Conservation (phyloP, 2,113 vertebrate genomes). For the Emydura subglobosa region DNA sequence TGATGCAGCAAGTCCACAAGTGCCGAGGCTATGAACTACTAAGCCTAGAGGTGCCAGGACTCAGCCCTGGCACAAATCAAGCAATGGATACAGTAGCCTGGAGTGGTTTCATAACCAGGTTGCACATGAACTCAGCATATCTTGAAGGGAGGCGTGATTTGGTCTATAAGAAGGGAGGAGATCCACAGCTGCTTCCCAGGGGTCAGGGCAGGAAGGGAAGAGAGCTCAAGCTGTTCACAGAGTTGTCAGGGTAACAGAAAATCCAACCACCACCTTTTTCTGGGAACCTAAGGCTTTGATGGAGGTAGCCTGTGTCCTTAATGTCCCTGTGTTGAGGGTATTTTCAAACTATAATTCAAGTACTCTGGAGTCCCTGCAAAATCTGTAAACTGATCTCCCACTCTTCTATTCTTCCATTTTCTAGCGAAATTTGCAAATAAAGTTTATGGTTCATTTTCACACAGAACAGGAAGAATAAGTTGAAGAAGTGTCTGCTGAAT, state of each 20-base stretch:
- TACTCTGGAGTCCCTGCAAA: background rate
- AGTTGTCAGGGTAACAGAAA: slow-evolving; percentile 19
- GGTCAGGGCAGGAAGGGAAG: slow-evolving; percentile 1
- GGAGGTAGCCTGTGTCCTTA: no score
- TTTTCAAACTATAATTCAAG: background rate
- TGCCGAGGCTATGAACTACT: no score
- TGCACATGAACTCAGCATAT: background rate
- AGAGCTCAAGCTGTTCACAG: background rate
- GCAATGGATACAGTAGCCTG: background rate
- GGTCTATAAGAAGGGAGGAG: background rate
- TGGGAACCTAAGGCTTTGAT: background rate
- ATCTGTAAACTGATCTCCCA: no score
- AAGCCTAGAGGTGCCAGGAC: no score
- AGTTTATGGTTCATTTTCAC: no score
- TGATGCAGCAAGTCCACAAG: no score
- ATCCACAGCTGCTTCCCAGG: background rate
- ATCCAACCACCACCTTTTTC: slow-evolving; percentile 11
- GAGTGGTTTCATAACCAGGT: background rate
- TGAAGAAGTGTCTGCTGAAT: background rate
- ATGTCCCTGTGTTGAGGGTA: no score
- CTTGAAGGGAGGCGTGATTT: background rate
- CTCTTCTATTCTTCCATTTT: no score
- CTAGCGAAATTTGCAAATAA: no score
- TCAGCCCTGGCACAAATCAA: no score
- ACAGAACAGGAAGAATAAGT: no score